A percentile compares a stretch with the other conserved stretches of the same genome.
These are phyloP conservation scores for Aphidoletes aphidimyza DNA, from an alignment of 2,888 invertebrate genomes.

Conservation along the genomic window DNA sequence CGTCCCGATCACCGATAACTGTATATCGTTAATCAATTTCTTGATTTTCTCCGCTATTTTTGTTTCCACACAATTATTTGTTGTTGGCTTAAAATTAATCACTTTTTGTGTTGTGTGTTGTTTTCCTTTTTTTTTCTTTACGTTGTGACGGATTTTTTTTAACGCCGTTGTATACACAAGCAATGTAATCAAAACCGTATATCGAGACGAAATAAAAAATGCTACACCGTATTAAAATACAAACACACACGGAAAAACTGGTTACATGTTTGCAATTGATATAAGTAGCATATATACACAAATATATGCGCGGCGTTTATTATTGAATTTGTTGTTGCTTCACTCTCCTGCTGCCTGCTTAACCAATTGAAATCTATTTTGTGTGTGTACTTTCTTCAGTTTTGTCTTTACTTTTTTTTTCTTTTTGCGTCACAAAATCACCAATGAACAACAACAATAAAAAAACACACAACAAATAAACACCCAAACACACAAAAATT, in stretches of 20 bases:
- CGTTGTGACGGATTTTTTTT: background rate
- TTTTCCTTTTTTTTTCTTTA: background rate
- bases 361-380: too few relatives aligned
- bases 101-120: background rate
- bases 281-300: slow-evolving; percentile 9
- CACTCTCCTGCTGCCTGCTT: too few relatives aligned
- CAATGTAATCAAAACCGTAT: background rate
- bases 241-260: slow-evolving; percentile 39
- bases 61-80: too few relatives aligned
- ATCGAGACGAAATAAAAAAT: slow-evolving; percentile 9
- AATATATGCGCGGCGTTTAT: slow-evolving; percentile 15
- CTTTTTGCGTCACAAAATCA: background rate
- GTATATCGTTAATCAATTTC: background rate
- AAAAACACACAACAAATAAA: too few relatives aligned
- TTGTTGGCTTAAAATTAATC: background rate
- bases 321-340: slow-evolving; percentile 12
- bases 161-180: background rate
- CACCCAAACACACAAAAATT: too few relatives aligned
- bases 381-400: background rate
- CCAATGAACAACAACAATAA: background rate
- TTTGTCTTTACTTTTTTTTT: background rate
- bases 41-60: background rate
- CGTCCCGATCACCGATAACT: background rate
- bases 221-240: slow-evolving; percentile 49
- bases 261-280: slow-evolving; percentile 45